Evolutionary conservation across 1,140 invertebrate species (phyloP), one percentile per base, ranked within the genome.

Genomic region (Carposina sasakii): DNA sequence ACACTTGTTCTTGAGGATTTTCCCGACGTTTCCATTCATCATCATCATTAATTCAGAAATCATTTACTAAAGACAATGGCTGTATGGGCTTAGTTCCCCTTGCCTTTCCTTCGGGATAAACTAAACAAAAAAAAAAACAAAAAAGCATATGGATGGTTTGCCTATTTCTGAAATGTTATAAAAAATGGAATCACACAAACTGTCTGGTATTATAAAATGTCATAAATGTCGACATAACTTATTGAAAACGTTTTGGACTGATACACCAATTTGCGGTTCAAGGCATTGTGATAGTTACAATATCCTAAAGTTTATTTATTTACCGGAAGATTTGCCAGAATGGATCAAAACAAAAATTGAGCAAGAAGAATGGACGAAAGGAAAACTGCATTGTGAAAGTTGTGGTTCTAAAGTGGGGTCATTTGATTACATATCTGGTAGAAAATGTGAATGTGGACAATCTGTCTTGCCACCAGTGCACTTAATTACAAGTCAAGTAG

Each of bases 341-440:
- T 87, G 85, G 85, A 82, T 86, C 3, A 77, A 68, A 42, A 19
- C 33, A 13, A 75, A 74, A 54, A 48, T 87, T 43, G 81, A 86
- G 55, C 54, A 68, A 26, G 77, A 81, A 53, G 69, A 83, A 17
- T 91, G 89, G 89, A 85, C 81, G 4, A 89, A 88, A 72, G 89
- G 89, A 17, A 90, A 90, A 78, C 54, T 91, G n/a, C 74, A 85
- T 34, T 91, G 89, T 79, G 84, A 85, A 57, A 76, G 83, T 45
- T 91, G 89, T 68, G 70, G 81, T 16, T 75, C 71, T 42, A 82
- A 88, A 69, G 70, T 91, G 17, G 90, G 90, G 2, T 86, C 87
- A 9, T 90, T 89, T 76, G 89, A 90, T 69, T 91, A 89, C 72
- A 77, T 90, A 2, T 85, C 87, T 17, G 88, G 89, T 13, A 68